Evolutionary conservation across 1,140 invertebrate species (phyloP).

Genomic region (Episyrphus balteatus): DNA sequence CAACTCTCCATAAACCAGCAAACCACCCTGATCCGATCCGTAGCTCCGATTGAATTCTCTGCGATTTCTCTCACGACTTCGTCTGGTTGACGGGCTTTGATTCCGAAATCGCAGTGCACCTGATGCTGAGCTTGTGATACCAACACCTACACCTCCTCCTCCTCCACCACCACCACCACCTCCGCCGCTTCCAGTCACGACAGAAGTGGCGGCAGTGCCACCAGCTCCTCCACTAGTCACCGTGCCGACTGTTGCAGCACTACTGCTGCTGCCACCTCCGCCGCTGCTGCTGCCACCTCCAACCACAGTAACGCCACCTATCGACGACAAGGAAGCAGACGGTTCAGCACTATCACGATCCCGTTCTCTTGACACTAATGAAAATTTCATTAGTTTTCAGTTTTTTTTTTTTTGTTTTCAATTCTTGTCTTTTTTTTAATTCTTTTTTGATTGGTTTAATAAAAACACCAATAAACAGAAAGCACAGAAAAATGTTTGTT

Average conservation of each 20-base stretch:
- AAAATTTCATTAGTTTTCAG: slow-evolving; percentile 13
- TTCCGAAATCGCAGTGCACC: slow-evolving; percentile 20
- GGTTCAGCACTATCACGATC: slow-evolving; percentile 2
- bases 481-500: not conserved
- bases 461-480: too few relatives aligned
- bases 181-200: slow-evolving; percentile 23
- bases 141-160: slow-evolving; percentile 7
- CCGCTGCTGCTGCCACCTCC: slow-evolving; percentile 6
- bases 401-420: not conserved
- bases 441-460: slow-evolving; percentile 3
- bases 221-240: slow-evolving; percentile 31
- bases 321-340: slow-evolving; percentile 5
- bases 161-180: slow-evolving; percentile 19
- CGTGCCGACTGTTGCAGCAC: not conserved
- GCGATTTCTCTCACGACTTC: slow-evolving; percentile 29
- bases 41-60: slow-evolving; percentile 20
- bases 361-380: slow-evolving; percentile 33
- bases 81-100: slow-evolving; percentile 32
- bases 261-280: not conserved
- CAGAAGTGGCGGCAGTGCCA: slow-evolving; percentile 28
- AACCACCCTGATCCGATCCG: slow-evolving; percentile 31
- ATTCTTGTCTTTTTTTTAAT: slow-evolving; percentile 7
- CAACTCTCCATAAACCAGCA: slow-evolving; percentile 26
- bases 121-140: slow-evolving; percentile 1
- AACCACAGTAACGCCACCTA: not conserved